Evolutionary conservation across 2,797 vertebrate species (phyloP).

Genomic region (Cynodonichthys magdalenae): DNA sequence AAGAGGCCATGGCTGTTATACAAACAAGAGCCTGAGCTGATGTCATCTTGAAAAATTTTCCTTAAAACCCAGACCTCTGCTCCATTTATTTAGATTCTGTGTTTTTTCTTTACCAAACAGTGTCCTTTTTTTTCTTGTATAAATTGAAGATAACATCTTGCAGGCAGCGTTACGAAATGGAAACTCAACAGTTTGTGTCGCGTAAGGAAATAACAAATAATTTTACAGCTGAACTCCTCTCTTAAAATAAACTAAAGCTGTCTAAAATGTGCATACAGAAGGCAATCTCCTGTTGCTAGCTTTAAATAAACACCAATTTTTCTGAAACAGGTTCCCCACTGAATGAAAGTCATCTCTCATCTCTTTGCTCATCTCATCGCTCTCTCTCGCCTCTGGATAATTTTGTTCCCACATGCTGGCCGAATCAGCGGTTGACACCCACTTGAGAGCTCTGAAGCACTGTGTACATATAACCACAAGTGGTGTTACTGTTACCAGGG

Average conservation of each 20-base stretch:
- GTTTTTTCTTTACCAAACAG: not conserved
- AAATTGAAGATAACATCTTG: constrained; percentile 24
- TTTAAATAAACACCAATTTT: not conserved
- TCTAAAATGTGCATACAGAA: not conserved
- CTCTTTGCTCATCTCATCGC: constrained; percentile 18
- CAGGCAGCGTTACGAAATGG: not conserved
- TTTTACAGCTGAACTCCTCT: not conserved
- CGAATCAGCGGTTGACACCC: constrained; percentile 64
- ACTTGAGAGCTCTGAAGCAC: constrained; percentile 72
- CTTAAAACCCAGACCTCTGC: constrained; percentile 35
- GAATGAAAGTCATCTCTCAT: constrained; percentile 16
- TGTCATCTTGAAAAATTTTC: constrained; percentile 57
- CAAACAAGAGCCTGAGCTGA: constrained; percentile 66
- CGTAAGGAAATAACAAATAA: not conserved
- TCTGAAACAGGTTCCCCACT: not conserved
- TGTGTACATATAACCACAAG: constrained; percentile 72
- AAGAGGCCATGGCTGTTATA: constrained; percentile 54
- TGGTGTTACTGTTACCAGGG: constrained; percentile 71
- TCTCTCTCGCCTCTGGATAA: constrained; percentile 37
- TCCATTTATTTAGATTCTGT: constrained; percentile 38
- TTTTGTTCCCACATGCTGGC: constrained; percentile 51
- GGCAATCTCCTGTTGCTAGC: not conserved
- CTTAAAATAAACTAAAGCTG: not conserved
- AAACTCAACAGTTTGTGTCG: not conserved
- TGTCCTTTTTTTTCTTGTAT: not conserved